Conservation (phyloP, 2,888 invertebrate genomes). For the Drosophila kanekoi region DNA sequence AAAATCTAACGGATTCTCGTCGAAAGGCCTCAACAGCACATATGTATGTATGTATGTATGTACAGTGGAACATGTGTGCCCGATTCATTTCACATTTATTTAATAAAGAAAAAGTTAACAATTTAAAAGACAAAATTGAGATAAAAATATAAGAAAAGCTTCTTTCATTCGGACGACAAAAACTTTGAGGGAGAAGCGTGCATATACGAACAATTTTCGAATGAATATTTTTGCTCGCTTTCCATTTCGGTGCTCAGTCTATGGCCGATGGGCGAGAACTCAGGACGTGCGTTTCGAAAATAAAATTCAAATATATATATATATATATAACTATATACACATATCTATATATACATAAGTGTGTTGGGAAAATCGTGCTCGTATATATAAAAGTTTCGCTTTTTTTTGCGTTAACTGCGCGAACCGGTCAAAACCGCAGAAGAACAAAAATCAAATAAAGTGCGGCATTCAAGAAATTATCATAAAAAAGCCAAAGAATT, state of each 20-base stretch:
- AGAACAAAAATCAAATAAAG: constrained; percentile 21
- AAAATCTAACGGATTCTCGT: constrained; percentile 43
- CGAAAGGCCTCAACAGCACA: constrained; percentile 44
- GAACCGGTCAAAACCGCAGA: constrained; percentile 56
- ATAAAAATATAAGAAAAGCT: constrained; percentile 54
- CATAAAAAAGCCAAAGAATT: constrained; percentile 10
- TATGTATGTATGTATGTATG: constrained; percentile 31
- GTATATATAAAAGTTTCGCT: constrained; percentile 23
- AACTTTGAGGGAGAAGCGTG: constrained; percentile 48
- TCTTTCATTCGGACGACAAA: constrained; percentile 31
- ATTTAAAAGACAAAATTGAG: constrained; percentile 36
- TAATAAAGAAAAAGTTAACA: constrained; percentile 31
- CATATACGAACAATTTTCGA: constrained; percentile 40
- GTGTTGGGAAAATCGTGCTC: constrained; percentile 20
- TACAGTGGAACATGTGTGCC: constrained; percentile 18
- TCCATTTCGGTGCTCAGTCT: constrained; percentile 60
- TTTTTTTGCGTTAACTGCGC: constrained; percentile 50
- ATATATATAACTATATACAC: constrained; percentile 16
- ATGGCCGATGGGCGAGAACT: constrained; percentile 56
- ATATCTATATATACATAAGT: constrained; percentile 17
- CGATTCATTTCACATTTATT: no score
- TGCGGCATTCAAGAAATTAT: constrained; percentile 42
- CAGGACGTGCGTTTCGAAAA: constrained; percentile 63
- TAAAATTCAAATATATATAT: constrained; percentile 21
- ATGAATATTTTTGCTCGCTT: constrained; percentile 43